Evolutionary conservation across 2,113 vertebrate genomes (phyloP).

Genomic region (Eleginops maclovinus): DNA sequence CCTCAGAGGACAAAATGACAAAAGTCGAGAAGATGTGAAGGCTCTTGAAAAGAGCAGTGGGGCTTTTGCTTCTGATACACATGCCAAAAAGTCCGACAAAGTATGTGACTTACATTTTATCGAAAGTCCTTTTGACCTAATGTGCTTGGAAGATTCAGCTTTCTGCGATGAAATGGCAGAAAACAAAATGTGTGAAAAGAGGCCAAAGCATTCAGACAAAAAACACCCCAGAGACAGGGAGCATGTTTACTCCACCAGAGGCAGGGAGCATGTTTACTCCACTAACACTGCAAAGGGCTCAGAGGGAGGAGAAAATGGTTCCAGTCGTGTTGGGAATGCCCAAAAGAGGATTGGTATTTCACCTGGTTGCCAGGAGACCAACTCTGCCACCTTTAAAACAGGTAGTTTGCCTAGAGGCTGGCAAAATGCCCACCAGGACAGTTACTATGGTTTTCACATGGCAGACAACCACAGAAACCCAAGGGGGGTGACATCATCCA

Average conservation of each 20-base stretch:
- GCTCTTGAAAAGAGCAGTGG: conserved; percentile 66
- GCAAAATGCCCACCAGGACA: conserved; percentile 78
- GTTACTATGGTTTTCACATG: conserved; percentile 60
- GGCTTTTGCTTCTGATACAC: conserved; percentile 59
- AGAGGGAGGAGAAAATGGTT: conserved; percentile 71
- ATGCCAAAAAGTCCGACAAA: conserved; percentile 61
- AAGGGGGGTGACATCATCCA: conserved; percentile 72
- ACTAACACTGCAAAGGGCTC: conserved; percentile 36
- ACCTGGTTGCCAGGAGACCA: conserved; percentile 78
- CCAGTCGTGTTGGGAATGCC: conserved; percentile 74
- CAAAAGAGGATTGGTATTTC: conserved; percentile 49
- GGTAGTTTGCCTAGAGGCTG: conserved; percentile 85
- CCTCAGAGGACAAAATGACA: conserved; percentile 54
- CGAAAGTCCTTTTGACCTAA: conserved; percentile 77
- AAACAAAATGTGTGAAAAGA: conserved; percentile 55
- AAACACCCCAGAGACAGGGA: conserved; percentile 46
- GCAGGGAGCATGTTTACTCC: conserved; percentile 71
- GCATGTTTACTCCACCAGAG: conserved; percentile 66
- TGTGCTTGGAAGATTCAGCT: conserved; percentile 21
- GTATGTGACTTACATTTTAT: conserved; percentile 73
- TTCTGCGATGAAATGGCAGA: conserved; percentile 53
- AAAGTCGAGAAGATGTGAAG: conserved; percentile 54
- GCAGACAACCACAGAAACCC: conserved; percentile 61
- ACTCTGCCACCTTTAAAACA: conserved; percentile 66
- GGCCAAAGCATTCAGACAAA: conserved; percentile 42